Base-by-base conservation (phyloP, 2,113 vertebrate genomes). In the Probosciger aterrimus region DNA sequence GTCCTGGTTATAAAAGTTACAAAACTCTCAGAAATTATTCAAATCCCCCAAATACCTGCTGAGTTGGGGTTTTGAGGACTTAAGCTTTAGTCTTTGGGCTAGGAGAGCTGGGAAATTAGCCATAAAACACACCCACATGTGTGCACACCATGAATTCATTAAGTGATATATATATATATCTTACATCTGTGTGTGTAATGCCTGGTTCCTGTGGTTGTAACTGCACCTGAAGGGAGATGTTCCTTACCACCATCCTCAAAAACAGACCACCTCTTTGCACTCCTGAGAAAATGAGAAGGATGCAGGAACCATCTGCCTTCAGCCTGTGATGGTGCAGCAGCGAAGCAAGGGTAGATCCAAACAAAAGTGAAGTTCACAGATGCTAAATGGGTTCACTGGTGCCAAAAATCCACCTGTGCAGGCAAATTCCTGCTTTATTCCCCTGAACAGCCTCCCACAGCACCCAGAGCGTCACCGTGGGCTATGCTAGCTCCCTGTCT, bases 311-410 rank as follows among this genome's bases (percentile, higher is more conserved):
- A 27, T 27, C 22, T 74, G 50, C 55, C 67, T 80, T 57, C 90
- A 75, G 55, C n/a, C 63, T 43, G 43, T 28, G 68, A 28, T 22
- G 73, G 39, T 13, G 44, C 62, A 67, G 55, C 18, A 3, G 28
- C 0, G 2, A 25, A 78, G 7, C 28, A 9, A 49, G 9, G 47
- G 49, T 8, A 8, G 39, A 30, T 46, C 23, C 3, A 0, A 2
- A 49, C 3, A 30, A 7, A 7, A 5, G 1, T 15, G 35, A 27
- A 18, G 5, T 52, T 47, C 50, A 22, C 19, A 80, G 84, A 16
- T 82, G 24, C 60, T 9, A 3, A 43, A 64, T 0, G 0, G 20
- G 2, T 35, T n/a, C 5, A 0, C 1, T 10, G n/a, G 43, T 18
- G 71, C 57, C 9, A 7, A 14, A 88, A 88, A 76, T 41, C 37